Evolutionary conservation across 2,113 vertebrate species (phyloP), one percentile per base, ranked within the genome.

Genomic region (Dicentrarchus labrax): DNA sequence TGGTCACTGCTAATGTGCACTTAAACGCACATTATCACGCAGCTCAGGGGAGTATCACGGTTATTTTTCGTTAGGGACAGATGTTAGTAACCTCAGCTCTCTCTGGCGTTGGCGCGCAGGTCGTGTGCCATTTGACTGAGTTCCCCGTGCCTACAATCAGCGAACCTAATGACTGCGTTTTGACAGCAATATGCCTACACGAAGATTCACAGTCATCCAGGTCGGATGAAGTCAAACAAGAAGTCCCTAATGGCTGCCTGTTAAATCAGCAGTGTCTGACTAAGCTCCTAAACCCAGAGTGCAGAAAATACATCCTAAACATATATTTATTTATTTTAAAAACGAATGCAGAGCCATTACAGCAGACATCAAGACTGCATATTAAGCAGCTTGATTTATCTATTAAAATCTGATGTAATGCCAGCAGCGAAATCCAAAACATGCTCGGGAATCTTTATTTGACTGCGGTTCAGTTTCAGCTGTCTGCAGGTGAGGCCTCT

Each of bases 141-240:
- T 22, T 71, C 78, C 78, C 30, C 30, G 30, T 76, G 57, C 39
- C 22, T 41, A 17, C 53, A 72, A 43, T 64, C 54, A 77, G 71
- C 56, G 45, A 5, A 47, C 15, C 72, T 69, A 56, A 71, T 59
- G 51, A 12, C 61, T 12, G 12, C 24, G 36, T 38, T 51, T 16
- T 74, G 62, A 74, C 76, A 65, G 51, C 39, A 60, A 7, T 1
- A 7, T 57, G 39, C 36, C 61, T 22, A 30, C 4, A 19, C 22
- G 47, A 74, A 62, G 68, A 74, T 24, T 10, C 53, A 67, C 51
- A 81, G 38, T 78, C 74, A 73, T 82, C 68, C 72, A 59, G 45
- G 60, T 72, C 64, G 39, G 22, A 71, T 69, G 36, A 30, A 81
- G 53, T 72, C 84, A 78, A 57, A 78, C 74, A 74, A 74, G n/a